Conservation (phyloP, 2,113 vertebrate genomes). For the Pollachius pollachius region DNA sequence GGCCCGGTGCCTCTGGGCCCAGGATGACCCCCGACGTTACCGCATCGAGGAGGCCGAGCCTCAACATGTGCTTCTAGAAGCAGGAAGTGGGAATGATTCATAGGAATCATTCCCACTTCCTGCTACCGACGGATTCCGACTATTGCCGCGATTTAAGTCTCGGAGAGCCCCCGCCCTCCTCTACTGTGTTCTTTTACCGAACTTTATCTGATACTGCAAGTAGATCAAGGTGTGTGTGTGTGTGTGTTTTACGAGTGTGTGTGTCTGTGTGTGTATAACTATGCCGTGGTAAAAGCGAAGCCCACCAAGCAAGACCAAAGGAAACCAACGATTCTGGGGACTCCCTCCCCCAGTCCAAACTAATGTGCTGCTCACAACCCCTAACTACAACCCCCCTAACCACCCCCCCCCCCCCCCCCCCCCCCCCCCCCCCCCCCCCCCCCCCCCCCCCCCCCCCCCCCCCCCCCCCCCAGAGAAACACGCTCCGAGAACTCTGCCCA, state of each 20-base stretch:
- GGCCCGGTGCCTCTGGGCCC: no score
- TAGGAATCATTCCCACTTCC: no score
- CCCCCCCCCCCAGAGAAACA: conserved; percentile 33
- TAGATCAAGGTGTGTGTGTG: not conserved
- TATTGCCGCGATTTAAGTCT: not conserved
- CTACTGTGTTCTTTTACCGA: conserved; percentile 49
- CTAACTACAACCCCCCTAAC: conserved; percentile 17
- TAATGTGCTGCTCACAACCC: not conserved
- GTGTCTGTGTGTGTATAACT: not conserved
- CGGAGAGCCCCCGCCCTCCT: conserved; percentile 15
- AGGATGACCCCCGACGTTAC: no score
- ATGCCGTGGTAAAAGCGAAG: not conserved
- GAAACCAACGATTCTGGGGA: no score
- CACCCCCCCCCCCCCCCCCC: conserved; percentile 24
- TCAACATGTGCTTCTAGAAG: not conserved
- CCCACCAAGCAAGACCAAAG: conserved; percentile 6
- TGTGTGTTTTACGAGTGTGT: not conserved
- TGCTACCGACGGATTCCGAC: no score
- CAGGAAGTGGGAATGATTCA: conserved; percentile 16
- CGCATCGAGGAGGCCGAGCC: not conserved
- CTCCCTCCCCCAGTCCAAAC: no score
- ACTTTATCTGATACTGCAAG: conserved; percentile 42
- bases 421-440: not conserved
- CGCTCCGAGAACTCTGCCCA: conserved; percentile 60
- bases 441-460: conserved; percentile 28